phyloP scores from a whole-genome alignment of 2,888 invertebrate genomes.

The Agrilus mali region DNA sequence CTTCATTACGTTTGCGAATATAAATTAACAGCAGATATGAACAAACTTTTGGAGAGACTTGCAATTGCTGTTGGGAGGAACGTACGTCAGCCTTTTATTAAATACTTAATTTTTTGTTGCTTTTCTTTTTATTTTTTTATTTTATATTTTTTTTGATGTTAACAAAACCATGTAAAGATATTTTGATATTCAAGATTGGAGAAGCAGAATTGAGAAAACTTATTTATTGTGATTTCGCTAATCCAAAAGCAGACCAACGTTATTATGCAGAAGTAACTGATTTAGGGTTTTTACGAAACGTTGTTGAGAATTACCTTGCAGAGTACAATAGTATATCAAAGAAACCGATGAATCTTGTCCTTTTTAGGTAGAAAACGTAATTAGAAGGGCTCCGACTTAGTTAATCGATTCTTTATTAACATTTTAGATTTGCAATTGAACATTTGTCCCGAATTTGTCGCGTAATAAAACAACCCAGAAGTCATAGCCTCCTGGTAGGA shows the following conservation, averaged over 20 bases:
- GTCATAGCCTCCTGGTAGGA: conserved; percentile 81
- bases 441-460: conserved; percentile 85
- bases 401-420: neutral
- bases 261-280: conserved; percentile 82
- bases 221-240: conserved; percentile 90
- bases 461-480: conserved; percentile 82
- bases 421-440: conserved; percentile 77
- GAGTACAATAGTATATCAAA: conserved; percentile 94
- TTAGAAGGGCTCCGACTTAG: no score
- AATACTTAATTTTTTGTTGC: no score
- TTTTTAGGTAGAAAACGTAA: conserved; percentile 52
- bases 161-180: no score
- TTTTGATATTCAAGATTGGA: conserved; percentile 42
- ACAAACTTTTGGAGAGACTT: conserved; percentile 57
- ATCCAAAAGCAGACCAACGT: conserved; percentile 81
- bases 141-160: no score
- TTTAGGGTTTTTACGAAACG: conserved; percentile 62
- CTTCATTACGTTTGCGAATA: conserved; percentile 47
- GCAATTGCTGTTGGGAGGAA: conserved; percentile 25
- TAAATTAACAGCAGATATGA: conserved; percentile 54
- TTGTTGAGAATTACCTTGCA: conserved; percentile 77
- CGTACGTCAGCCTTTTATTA: neutral
- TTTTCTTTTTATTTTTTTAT: no score
- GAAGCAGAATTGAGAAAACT: conserved; percentile 74
- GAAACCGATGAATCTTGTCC: conserved; percentile 90